These are phyloP conservation scores for Crocodylus rhombifer DNA, from an alignment of 2,797 vertebrate genomes.

Conservation along the genomic window DNA sequence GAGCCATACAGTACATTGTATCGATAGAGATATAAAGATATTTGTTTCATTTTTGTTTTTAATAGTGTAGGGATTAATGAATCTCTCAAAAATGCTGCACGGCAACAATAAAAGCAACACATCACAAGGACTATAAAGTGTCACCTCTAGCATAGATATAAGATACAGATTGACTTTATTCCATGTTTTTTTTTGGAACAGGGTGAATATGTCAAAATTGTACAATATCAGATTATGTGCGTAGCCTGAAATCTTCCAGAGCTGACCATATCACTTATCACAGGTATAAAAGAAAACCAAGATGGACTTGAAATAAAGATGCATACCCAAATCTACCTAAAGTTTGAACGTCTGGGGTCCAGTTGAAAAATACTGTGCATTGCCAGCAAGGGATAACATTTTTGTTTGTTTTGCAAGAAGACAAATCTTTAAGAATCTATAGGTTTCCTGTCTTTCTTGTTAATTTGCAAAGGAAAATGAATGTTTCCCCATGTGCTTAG, in stretches of 20 bases:
- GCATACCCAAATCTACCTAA: neutral
- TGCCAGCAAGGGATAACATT: neutral
- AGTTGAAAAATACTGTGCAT: neutral
- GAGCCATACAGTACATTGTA: no score
- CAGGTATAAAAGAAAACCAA: neutral
- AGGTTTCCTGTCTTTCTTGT: neutral
- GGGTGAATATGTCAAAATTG: accelerated
- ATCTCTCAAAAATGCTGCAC: neutral
- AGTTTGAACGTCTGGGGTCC: neutral
- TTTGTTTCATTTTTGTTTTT: no score
- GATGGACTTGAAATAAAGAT: accelerated
- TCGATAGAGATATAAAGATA: no score
- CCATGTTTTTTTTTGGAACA: neutral
- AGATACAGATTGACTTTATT: accelerated
- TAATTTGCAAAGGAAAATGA: neutral
- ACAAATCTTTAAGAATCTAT: neutral
- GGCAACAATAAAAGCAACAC: neutral
- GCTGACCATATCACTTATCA: no score
- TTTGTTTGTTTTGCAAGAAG: neutral
- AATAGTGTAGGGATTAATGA: neutral
- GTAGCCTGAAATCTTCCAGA: neutral
- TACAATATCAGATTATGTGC: neutral
- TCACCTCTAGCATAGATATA: neutral
- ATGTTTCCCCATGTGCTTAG: no score
- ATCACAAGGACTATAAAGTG: neutral